Base-by-base conservation (phyloP, 2,797 vertebrate genomes). In the Thaleichthys pacificus region DNA sequence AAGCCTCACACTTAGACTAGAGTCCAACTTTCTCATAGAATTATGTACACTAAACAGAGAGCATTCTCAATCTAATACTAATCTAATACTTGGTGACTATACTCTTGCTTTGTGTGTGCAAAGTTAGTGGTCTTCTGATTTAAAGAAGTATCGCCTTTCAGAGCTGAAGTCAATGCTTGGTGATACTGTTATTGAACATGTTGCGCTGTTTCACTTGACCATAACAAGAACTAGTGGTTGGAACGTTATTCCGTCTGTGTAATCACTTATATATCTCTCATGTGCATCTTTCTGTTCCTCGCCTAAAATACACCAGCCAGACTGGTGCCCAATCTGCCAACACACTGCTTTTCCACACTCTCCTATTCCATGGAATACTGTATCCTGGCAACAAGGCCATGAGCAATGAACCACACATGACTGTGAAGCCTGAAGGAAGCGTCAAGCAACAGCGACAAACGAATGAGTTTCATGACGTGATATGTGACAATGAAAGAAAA, bases 341-440 rank as follows among this genome's bases (percentile, higher is more conserved):
- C 51, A 17, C 51, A 56, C 15, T 56, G 51, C 19, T 17, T 56
- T 56, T 56, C 51, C 51, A 56, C 51, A 56, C 51, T 56, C 51
- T 56, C 19, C 15, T 17, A 56, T 56, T 56, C 51, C 51, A 56
- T 56, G 51, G 51, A 56, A 56, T 56, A 56, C 51, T 17, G 51
- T 56, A 56, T 56, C 51, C 51, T 56, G 51, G 51, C 51, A 56
- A 56, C 51, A 56, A 56, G 51, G 51, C 51, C 51, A 17, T 56
- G 51, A 56, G 51, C 51, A 56, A 56, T 56, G 51, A 56, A 56
- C 42, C 42, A 56, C 51, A 56, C 17, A 56, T n/a, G 51, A 56
- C 51, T 56, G 51, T 56, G 19, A 56, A 56, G 51, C 17, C 51
- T n/a, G 14, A 47, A 56, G 51, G 2, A 56, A 4, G 19, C 51